These are phyloP conservation scores for Azorinus chamasolen DNA, from an alignment of 2,888 invertebrate species.

Conservation along the genomic window DNA sequence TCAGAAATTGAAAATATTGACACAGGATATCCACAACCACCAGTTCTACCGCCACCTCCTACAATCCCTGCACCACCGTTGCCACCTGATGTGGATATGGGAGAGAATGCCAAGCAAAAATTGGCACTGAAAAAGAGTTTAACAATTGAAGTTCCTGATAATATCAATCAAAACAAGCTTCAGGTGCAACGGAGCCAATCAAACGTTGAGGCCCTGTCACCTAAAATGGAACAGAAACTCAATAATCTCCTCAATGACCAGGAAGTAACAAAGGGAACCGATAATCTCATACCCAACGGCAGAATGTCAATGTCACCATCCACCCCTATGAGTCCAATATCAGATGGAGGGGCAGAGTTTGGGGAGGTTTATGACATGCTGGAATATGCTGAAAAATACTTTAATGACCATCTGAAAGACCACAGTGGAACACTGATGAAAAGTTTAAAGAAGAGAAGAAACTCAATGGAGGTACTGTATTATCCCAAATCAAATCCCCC, in stretches of 20 bases:
- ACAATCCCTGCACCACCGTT: slow-evolving; percentile 68
- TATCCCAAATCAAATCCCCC: no score
- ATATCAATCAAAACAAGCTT: slow-evolving; percentile 52
- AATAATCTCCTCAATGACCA: slow-evolving; percentile 60
- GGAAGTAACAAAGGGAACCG: slow-evolving; percentile 13
- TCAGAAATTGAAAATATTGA: slow-evolving; percentile 69
- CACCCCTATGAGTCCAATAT: slow-evolving; percentile 53
- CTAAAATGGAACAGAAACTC: slow-evolving; percentile 71
- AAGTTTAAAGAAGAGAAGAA: slow-evolving; percentile 79
- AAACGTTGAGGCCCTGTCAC: slow-evolving; percentile 71
- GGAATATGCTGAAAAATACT: slow-evolving; percentile 97
- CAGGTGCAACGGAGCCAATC: slow-evolving; percentile 54
- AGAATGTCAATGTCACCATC: slow-evolving; percentile 44
- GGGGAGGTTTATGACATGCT: slow-evolving; percentile 91
- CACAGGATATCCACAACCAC: slow-evolving; percentile 49
- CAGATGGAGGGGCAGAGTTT: slow-evolving; percentile 60
- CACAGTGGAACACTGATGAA: slow-evolving; percentile 82
- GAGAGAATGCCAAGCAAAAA: slow-evolving; percentile 49
- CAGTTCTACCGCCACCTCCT: slow-evolving; percentile 66
- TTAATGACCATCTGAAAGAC: slow-evolving; percentile 91
- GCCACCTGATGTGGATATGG: slow-evolving; percentile 60
- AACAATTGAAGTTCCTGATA: slow-evolving; percentile 51
- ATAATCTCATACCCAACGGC: slow-evolving; percentile 43
- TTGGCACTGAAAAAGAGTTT: slow-evolving; percentile 51
- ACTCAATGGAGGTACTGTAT: slow-evolving; percentile 71